Conservation (phyloP, 2,888 invertebrate genomes). For the Opisthograptis luteolata region DNA sequence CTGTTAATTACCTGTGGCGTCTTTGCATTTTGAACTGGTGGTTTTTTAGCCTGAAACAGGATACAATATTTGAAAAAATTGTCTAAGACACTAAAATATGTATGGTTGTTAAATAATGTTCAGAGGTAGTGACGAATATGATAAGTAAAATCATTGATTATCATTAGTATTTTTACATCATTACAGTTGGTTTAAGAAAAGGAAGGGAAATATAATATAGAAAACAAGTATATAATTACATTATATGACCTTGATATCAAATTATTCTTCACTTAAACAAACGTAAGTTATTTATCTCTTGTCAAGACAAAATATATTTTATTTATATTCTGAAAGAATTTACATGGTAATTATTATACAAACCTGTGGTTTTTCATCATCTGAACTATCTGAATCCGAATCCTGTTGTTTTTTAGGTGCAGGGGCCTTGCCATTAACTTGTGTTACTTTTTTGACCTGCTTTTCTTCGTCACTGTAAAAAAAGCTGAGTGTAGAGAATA, state of each 20-base stretch:
- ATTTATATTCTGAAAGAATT: too few relatives aligned
- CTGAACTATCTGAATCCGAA: conserved; percentile 73
- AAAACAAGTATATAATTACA: too few relatives aligned
- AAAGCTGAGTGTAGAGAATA: neutral
- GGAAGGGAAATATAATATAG: neutral
- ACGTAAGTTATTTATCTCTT: too few relatives aligned
- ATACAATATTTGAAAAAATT: neutral
- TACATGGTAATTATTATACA: too few relatives aligned
- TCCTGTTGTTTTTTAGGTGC: conserved; percentile 55
- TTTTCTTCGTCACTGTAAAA: conserved; percentile 62
- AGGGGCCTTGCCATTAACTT: conserved; percentile 63
- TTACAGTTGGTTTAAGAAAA: conserved; percentile 25
- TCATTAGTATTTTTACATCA: conserved; percentile 60
- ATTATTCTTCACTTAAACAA: too few relatives aligned
- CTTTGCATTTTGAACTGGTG: conserved; percentile 14
- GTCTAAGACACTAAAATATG: neutral
- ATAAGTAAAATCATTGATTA: conserved; percentile 33
- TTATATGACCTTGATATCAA: too few relatives aligned
- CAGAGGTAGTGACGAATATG: conserved; percentile 76
- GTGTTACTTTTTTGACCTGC: conserved; percentile 51
- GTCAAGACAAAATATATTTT: too few relatives aligned
- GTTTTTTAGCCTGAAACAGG: conserved; percentile 16
- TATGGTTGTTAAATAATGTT: conserved; percentile 12
- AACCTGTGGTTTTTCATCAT: conserved; percentile 65
- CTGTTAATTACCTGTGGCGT: conserved; percentile 12